Conservation (phyloP, 1,140 invertebrate species). For the Rhizoglyphus robini region DNA sequence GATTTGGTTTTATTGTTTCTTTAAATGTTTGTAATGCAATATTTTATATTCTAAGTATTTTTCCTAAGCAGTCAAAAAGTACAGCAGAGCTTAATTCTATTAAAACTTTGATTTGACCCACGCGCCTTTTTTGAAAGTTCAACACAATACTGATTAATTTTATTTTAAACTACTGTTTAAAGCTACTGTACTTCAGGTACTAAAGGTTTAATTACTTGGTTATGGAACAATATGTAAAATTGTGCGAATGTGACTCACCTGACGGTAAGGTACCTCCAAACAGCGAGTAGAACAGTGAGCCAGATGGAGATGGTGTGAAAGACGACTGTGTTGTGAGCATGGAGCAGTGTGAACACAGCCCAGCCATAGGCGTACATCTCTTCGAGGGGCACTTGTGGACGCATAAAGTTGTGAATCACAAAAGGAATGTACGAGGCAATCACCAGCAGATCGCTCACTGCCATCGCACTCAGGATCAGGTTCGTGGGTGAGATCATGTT, state of each 20-base stretch:
- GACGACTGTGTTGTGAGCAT: slow-evolving; percentile 58
- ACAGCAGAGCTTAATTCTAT: too few species aligned
- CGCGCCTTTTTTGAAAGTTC: too few species aligned
- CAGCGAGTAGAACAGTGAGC: slow-evolving; percentile 73
- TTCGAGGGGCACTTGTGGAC: slow-evolving; percentile 26
- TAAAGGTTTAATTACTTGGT: neutral
- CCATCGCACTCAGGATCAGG: slow-evolving; percentile 63
- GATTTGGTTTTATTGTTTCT: too few species aligned
- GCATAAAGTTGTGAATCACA: slow-evolving; percentile 54
- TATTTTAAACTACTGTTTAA: neutral
- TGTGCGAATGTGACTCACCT: slow-evolving; percentile 14
- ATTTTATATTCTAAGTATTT: too few species aligned
- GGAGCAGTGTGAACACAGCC: slow-evolving; percentile 45
- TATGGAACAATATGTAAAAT: too few species aligned
- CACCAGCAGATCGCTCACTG: slow-evolving; percentile 66
- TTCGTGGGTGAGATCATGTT: slow-evolving; percentile 72
- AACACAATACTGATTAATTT: too few species aligned
- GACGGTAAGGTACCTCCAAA: slow-evolving; percentile 84
- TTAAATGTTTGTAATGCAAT: too few species aligned
- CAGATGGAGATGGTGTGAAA: slow-evolving; percentile 84
- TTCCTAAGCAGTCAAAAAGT: too few species aligned
- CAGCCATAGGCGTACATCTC: slow-evolving; percentile 50
- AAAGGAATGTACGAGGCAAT: slow-evolving; percentile 78
- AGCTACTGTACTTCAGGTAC: neutral
- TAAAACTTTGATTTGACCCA: too few species aligned